Base-by-base conservation (phyloP, 2,113 vertebrate genomes). In the Zapornia atra region DNA sequence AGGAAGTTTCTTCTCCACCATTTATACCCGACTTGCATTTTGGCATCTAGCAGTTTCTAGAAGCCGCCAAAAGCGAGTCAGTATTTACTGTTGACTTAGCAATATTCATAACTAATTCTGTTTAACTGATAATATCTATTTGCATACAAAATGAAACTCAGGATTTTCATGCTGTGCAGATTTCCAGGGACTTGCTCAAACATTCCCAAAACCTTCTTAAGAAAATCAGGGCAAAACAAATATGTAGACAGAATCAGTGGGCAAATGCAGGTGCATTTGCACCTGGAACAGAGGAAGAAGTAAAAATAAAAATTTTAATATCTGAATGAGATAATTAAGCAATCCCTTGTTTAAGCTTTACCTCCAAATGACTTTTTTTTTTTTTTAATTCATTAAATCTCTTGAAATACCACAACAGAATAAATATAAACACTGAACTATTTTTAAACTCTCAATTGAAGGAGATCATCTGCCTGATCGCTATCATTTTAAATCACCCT, bases 391-490 rank as follows among this genome's bases (percentile, higher is more conserved):
- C 57, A 76, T 65, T 91, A 82, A 73, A 69, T 71, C 69, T 86
- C 83, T 28, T 18, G 1, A 59, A 94, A 77, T 84, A 91, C 48
- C 65, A 79, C 34, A 92, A 82, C 6, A 81, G 72, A 86, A 78
- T 50, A 94, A 78, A 90, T 72, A 86, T 11, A 92, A 91, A 86
- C 5, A 13, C 40, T 84, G 57, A 88, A 82, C 57, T 70, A 77
- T 64, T 94, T 91, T 83, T 57, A 83, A 89, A 72, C n/a, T 76
- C 66, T 89, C 59, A 65, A 69, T 3, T 87, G 57, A 91, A 95
- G 87, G 28, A 82, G 86, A 93, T 76, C 4, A 60, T 65, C 54
- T 77, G 40, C 63, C 59, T 59, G 75, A 85, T 72, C 78, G 70
- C 82, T 66, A 59, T 86, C 81, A 75, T 46, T 94, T 86, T 71